phyloP scores from a whole-genome alignment of 2,888 invertebrate genomes.

The Ophonus ardosiacus region DNA sequence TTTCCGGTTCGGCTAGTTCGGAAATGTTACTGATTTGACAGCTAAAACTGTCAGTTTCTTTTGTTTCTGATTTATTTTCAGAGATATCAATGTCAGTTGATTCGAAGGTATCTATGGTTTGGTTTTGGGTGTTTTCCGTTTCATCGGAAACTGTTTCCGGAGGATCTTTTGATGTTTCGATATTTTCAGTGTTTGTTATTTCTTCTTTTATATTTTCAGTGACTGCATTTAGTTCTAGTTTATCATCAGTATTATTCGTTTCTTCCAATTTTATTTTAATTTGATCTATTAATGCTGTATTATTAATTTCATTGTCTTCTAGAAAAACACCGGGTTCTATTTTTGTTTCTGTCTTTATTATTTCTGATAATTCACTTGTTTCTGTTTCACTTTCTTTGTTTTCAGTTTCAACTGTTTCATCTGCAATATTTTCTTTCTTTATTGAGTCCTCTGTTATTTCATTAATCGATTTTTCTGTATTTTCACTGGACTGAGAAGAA shows the following conservation, averaged over 20 bases:
- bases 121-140: background rate
- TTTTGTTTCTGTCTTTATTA: background rate
- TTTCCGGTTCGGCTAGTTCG: slow-evolving; percentile 71
- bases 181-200: background rate
- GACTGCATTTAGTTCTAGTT: too few relatives aligned
- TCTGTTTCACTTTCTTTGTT: background rate
- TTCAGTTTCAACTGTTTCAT: background rate
- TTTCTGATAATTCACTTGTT: background rate
- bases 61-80: slow-evolving; percentile 47
- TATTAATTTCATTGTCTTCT: background rate
- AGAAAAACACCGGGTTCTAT: background rate
- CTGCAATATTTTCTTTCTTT: background rate
- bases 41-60: background rate
- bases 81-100: slow-evolving; percentile 23
- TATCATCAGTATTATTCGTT: too few relatives aligned
- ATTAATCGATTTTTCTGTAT: background rate
- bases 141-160: background rate
- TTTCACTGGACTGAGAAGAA: background rate
- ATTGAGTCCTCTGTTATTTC: background rate
- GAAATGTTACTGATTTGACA: slow-evolving; percentile 58
- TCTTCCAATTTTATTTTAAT: too few relatives aligned
- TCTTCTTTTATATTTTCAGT: background rate
- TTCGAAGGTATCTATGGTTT: slow-evolving; percentile 25
- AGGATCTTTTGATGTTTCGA: background rate
- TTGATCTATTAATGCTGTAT: too few relatives aligned